Percentiles rank a stretch among this genome's conserved stretches.
Conservation (phyloP, 2,888 invertebrate genomes). For the Zaprionus obscuricornis region DNA sequence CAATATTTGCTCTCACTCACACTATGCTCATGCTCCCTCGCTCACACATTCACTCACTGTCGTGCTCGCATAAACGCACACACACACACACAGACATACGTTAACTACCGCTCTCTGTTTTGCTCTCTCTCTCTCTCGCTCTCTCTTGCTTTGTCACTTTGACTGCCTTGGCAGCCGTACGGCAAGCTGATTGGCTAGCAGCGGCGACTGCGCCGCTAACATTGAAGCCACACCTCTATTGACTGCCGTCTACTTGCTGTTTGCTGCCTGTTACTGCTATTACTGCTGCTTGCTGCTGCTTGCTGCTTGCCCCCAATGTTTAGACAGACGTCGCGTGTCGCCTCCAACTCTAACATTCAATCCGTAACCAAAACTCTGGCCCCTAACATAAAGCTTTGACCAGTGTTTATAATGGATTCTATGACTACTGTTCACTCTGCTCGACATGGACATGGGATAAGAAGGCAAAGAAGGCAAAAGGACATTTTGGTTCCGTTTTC, state of each 20-base stretch:
- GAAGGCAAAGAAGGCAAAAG: too few species aligned
- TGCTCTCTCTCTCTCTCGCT: constrained; percentile 13
- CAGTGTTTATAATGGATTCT: constrained; percentile 15
- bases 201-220: constrained; percentile 71
- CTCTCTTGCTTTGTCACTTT: constrained; percentile 14
- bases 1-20: constrained; percentile 28
- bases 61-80: too few species aligned
- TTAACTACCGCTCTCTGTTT: constrained; percentile 13
- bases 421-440: too few species aligned
- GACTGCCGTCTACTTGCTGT: constrained; percentile 51
- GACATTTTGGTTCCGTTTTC: constrained; percentile 35
- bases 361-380: constrained; percentile 17
- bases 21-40: constrained; percentile 16
- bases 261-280: not conserved
- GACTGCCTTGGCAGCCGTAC: constrained; percentile 29
- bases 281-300: too few species aligned
- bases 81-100: too few species aligned
- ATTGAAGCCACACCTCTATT: constrained; percentile 72
- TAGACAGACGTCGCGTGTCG: constrained; percentile 49
- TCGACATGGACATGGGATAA: too few species aligned
- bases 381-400: constrained; percentile 14
- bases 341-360: constrained; percentile 6
- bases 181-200: constrained; percentile 62
- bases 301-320: constrained; percentile 19
- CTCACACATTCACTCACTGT: constrained; percentile 2